Evolutionary conservation across 2,113 vertebrate genomes (phyloP), one percentile per base, ranked within the genome.

Genomic region (Sylvietta virens): DNA sequence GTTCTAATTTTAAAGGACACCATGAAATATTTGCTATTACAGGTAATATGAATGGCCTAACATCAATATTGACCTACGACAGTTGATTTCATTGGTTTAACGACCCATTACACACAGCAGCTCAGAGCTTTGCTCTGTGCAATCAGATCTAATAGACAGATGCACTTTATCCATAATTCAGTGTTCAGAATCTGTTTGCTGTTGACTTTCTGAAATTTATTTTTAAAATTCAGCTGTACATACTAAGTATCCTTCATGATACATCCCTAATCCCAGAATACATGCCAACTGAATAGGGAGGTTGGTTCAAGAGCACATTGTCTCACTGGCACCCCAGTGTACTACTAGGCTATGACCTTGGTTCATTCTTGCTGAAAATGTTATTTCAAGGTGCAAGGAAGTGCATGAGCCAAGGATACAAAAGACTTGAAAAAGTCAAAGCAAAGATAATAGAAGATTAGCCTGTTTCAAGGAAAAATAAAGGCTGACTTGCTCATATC

Each of bases 321-420:
- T 42, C 42, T 76, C 51, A 31, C 20, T 28, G 45, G 21, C 7
- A 58, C 5, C 10, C 6, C 51, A 53, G 0, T 22, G 23, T 8
- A 35, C 37, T 28, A 37, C 10, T 45, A 23, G 50, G 16, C 6
- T 15, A 5, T 45, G 15, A 58, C 61, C 20, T 80, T n/a, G 19
- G 14, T 30, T 89, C 28, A 21, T 33, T 81, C 50, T 54, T 47
- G 15, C 10, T 39, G 6, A 62, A 69, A 62, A 71, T 35, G 1
- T 58, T 45, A 47, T 42, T 83, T 77, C 7, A 20, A 72, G 15
- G 31, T 48, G 24, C 33, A 35, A 79, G 18, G 7, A 86, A 62
- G 5, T 18, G 0, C 27, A 18, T 9, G 5, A 78, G 11, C 16
- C 44, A 70, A 65, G 13, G 57, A 8, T 3, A 69, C 0, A 0